Base-by-base conservation (phyloP, 2,888 invertebrate genomes). In the Philonicus albiceps region DNA sequence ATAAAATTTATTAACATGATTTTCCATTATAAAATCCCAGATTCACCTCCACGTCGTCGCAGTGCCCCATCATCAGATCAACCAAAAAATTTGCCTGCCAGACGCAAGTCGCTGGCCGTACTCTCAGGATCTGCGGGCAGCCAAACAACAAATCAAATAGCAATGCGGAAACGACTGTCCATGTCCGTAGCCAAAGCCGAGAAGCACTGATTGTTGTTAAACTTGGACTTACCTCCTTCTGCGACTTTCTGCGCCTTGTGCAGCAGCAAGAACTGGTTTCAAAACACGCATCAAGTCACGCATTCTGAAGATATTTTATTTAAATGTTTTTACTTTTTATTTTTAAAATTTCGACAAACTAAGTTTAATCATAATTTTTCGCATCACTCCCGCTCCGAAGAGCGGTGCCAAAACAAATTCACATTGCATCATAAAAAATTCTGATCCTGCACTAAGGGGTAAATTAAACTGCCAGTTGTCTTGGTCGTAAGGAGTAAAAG, bases 161-260 rank as follows among this genome's bases (percentile, higher is more conserved):
- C 90, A 34, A 88, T 91, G 86, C 91, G 93, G 86, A 93, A 93
- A 87, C 91, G 93, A 85, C 90, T 93, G 31, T 93, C 93, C 53
- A 89, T 93, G 88, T 92, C 93, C 27, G 88, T 93, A 84, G 92
- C 91, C 88, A 93, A 93, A 91, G 89, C 90, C 85, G 91, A 91
- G 87, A 90, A 90, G 88, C 91, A 91, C 90, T 91, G 90, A 91
- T 84, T 76, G 64, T 64, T 64, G 64, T 64, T 64, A 64, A 64
- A 64, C 4, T 64, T 64, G 64, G 64, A 64, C 64, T 49, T 27
- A 64, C 27, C 64, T 64, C 64, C 64, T 22, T 64, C 27, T 2
- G 3, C 64, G 64, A 64, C 8, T 1, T 27, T 64, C 49, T 64
- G n/a, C 64, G 64, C 64, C 27, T 64, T 27, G 64, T 19, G 53